Evolutionary conservation across 2,888 invertebrate species (phyloP), one percentile per base, ranked within the genome.

Genomic region (Litoditis marina): DNA sequence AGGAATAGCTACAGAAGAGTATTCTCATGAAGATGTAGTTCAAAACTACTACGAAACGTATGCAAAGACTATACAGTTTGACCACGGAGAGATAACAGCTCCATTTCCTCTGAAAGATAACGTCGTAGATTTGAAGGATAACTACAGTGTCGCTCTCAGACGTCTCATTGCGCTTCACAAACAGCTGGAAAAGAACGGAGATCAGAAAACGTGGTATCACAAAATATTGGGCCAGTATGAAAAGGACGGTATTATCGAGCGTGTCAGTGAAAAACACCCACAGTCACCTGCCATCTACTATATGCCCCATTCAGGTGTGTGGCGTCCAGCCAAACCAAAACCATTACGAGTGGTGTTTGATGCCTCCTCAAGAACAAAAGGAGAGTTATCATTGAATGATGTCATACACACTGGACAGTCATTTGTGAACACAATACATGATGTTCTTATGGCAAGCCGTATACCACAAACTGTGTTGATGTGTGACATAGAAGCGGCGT

Each of bases 31-130:
- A 13, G 39, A 39, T 13, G 13, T 39, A n/a, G 39, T 39, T 39
- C 39, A 39, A 13, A 13, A 11, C 8, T 49, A 16, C 22, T 49
- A 49, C n/a, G 49, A 49, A 49, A 11, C 8, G n/a, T 49, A 49
- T 22, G 22, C 16, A 13, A 49, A 49, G 49, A 16, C 16, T 22
- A 49, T 49, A 16, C 8, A 8, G 8, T 22, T 49, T 49, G 22
- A 49, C 8, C 8, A 49, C 16, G 22, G 22, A 16, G n/a, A 22
- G n/a, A 22, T 49, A 49, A 49, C 22, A 49, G 49, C 49, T 16
- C 49, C 49, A 49, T 49, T 49, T 22, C 49, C 49, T 22, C n/a
- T 49, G 22, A 49, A 49, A 22, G 49, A 49, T 13, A 49, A 22
- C 11, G 16, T 19, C n/a, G 8, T 22, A 16, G 11, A 49, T 13